phyloP scores from a whole-genome alignment of 2,113 vertebrate species.

The Eulacestoma nigropectus region DNA sequence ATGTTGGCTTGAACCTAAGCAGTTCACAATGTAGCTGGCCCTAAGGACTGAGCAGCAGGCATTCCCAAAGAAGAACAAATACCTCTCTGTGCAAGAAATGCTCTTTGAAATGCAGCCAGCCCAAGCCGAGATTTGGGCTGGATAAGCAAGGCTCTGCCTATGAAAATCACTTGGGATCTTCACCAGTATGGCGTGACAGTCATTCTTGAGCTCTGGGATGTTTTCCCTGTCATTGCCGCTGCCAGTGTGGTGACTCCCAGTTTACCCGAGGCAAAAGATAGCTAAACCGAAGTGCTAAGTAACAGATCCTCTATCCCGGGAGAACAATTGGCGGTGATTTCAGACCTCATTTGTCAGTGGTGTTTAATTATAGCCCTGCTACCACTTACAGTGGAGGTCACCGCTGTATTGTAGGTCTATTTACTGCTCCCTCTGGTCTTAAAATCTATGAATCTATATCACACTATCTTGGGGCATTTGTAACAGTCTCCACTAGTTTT shows the following conservation, averaged over 20 bases:
- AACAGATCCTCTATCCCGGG: background rate
- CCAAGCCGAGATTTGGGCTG: background rate
- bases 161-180: background rate
- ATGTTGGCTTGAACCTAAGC: background rate
- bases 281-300: background rate
- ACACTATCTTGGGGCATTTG: background rate
- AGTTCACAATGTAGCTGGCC: background rate
- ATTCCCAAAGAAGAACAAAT: background rate
- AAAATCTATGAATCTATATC: conserved; percentile 46
- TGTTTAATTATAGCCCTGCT: conserved; percentile 50
- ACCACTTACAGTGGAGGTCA: conserved; percentile 24
- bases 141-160: background rate
- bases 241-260: conserved; percentile 20
- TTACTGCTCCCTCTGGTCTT: conserved; percentile 33
- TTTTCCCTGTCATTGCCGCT: background rate
- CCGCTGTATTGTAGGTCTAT: background rate
- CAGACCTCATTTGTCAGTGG: conserved; percentile 54
- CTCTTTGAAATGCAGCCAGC: background rate
- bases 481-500: background rate
- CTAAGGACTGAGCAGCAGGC: background rate
- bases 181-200: background rate
- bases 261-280: conserved; percentile 28
- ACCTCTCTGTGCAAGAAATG: background rate
- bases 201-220: background rate
- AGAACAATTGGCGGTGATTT: conserved; percentile 58